Base-by-base conservation (phyloP, 1,140 invertebrate species). In the Pseudachorutes palmiensis region DNA sequence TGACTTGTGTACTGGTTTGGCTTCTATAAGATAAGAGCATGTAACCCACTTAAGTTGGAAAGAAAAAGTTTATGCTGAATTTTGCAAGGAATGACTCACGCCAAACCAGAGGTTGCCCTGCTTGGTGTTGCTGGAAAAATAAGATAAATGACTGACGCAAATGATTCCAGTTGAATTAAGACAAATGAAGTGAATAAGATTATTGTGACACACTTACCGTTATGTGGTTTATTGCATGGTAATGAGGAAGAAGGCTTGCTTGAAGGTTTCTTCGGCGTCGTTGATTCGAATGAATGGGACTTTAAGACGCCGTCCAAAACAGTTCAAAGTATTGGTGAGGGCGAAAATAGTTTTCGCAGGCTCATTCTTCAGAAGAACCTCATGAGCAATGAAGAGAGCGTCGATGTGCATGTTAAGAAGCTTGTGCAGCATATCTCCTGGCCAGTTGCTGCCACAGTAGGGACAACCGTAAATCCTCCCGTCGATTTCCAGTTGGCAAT, bases 221-320 rank as follows among this genome's bases (percentile, higher is more conserved):
- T n/a, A n/a, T n/a, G n/a, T n/a, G n/a, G n/a, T n/a, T n/a, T n/a
- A n/a, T n/a, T n/a, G n/a, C n/a, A n/a, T n/a, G n/a, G n/a, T 59
- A 41, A 69, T 70, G 1, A 73, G 55, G 26, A 69, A 64, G 14
- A 73, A 60, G 1, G 69, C 69, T 29, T 60, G 59, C 60, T 73
- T 73, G 22, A 64, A 62, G 5, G 66, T 36, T 31, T 69, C 69
- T 29, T 73, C 69, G 29, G 62, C 24, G 51, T 69, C 66, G 36
- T 66, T 62, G 24, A 58, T 57, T 31, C 70, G 71, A 16, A 48
- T 65, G 32, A 64, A 69, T 1, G 72, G 72, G 12, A 64, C 69
- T 2, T 28, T 22, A 3, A 71, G 9, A 22, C 33, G 24, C 29
- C 28, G 29, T 12, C 66, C 45, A 64, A 71, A 70, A 62, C 55